Evolutionary conservation across 2,888 invertebrate genomes (phyloP), one percentile per base, ranked within the genome.

Genomic region (Lasius platythorax): DNA sequence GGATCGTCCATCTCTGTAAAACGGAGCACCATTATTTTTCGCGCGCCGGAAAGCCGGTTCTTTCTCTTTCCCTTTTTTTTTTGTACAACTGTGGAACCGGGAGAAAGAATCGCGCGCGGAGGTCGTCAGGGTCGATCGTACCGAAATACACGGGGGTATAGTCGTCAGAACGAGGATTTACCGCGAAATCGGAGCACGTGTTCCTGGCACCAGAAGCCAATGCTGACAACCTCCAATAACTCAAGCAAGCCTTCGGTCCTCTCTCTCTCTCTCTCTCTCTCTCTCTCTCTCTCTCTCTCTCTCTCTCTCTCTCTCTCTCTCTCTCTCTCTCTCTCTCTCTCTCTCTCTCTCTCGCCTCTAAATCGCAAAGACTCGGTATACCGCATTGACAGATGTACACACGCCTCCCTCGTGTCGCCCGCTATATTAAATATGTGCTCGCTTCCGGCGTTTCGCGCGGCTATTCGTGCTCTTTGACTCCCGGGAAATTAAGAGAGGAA

Each of bases 371-470:
- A 81, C 91, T 89, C 86, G 88, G 90, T 82, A 63, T 85, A 85
- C 87, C 89, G 93, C 91, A 91, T 92, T 93, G 94, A 93, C 94
- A 94, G 93, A 94, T 94, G 94, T 93, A 93, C 88, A 91, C 92
- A 93, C 94, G 93, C 94, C 93, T 84, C 91, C 88, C 92, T 91
- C 88, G 93, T 91, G 92, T 93, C 91, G 91, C 87, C 87, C 90
- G 82, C 88, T 90, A 91, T 93, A 94, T 94, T 94, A 94, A 94
- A 94, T 93, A 92, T 92, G 90, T 90, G 89, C 89, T 89, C 85
- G 85, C 68, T 46, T 79, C 63, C 70, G 64, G 75, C 83, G 72
- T 82, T 81, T 64, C 64, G n/a, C 50, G 18, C 50, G 78, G 76
- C 83, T 79, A 74, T 82, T 72, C 58, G 76, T n/a, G 30, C 64